These are phyloP conservation scores for Allolobophora icterica DNA, from an alignment of 2,888 invertebrate species.

Conservation along the genomic window DNA sequence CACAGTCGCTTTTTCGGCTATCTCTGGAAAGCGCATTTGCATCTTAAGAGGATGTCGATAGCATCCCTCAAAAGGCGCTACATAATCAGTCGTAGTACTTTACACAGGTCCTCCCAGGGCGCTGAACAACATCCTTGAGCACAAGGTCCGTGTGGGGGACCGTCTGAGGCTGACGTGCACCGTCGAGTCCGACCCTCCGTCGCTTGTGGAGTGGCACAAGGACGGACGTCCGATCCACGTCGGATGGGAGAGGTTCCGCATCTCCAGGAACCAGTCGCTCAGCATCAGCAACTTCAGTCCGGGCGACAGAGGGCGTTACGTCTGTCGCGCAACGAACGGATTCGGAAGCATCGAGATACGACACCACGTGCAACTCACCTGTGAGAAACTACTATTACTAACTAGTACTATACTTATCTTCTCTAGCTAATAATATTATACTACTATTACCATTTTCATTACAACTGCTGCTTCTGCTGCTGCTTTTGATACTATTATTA, in stretches of 20 bases:
- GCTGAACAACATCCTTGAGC: neutral
- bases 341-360: constrained; percentile 1
- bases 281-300: neutral
- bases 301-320: neutral
- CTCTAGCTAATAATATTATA: too few species aligned
- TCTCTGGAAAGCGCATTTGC: too few species aligned
- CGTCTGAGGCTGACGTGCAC: neutral
- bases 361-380: neutral
- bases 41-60: too few species aligned
- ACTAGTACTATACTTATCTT: too few species aligned
- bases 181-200: neutral
- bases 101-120: neutral
- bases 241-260: neutral
- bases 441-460: too few species aligned
- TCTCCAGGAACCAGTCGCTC: neutral
- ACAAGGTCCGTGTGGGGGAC: constrained; percentile 2
- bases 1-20: too few species aligned
- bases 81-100: too few species aligned
- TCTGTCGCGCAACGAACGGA: neutral
- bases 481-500: too few species aligned
- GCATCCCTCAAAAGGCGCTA: too few species aligned
- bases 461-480: too few species aligned
- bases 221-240: neutral
- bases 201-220: neutral
- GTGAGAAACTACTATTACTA: neutral